phyloP scores from a whole-genome alignment of 2,888 invertebrate species.

The Argyresthia albistria region DNA sequence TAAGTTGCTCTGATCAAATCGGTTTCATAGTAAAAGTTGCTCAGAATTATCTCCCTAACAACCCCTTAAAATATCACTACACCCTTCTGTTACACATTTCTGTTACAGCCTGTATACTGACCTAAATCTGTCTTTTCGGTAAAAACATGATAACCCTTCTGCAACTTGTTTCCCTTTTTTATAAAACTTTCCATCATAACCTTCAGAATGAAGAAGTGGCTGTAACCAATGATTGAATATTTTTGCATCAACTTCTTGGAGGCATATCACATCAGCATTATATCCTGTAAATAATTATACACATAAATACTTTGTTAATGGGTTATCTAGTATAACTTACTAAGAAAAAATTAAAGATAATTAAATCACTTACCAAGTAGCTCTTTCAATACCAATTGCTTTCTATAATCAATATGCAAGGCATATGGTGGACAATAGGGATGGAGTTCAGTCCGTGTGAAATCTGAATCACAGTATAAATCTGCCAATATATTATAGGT shows the following conservation, averaged over 20 bases:
- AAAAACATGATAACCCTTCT: constrained; percentile 90
- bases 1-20: too few relatives aligned
- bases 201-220: constrained; percentile 68
- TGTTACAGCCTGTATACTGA: too few relatives aligned
- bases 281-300: constrained; percentile 73
- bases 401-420: constrained; percentile 87
- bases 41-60: too few relatives aligned
- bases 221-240: constrained; percentile 79
- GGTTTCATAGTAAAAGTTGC: too few relatives aligned
- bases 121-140: constrained; percentile 78
- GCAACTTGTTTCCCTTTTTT: constrained; percentile 81
- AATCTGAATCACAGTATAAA: constrained; percentile 89
- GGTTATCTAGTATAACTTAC: background rate
- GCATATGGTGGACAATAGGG: constrained; percentile 90
- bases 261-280: constrained; percentile 89
- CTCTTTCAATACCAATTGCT: constrained; percentile 88
- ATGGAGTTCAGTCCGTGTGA: constrained; percentile 79
- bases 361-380: constrained; percentile 73
- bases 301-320: background rate
- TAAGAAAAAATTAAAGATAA: background rate
- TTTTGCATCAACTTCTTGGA: constrained; percentile 93
- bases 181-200: constrained; percentile 75
- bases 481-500: constrained; percentile 95
- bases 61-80: too few relatives aligned
- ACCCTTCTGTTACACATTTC: too few relatives aligned